phyloP scores from a whole-genome alignment of 2,113 vertebrate genomes.

The Oxygymnocypris stewartii region DNA sequence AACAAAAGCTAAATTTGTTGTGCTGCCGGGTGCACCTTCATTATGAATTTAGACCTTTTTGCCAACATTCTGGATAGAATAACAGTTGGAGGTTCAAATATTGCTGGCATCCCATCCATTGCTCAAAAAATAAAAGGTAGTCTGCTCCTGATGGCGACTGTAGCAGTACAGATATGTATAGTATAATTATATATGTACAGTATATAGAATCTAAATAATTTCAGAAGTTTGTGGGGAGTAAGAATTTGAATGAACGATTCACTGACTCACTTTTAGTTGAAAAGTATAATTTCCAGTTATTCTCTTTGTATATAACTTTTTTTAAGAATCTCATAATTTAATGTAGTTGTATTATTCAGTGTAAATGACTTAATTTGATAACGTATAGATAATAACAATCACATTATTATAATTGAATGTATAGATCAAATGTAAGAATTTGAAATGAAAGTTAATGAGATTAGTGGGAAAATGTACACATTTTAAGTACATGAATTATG shows the following conservation, averaged over 20 bases:
- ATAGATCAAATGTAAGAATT: no score
- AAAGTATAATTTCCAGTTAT: no score
- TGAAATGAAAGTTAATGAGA: no score
- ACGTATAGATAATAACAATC: no score
- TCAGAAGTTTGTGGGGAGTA: neutral
- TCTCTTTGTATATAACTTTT: neutral
- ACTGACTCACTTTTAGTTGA: no score
- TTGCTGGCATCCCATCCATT: neutral
- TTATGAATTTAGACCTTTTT: constrained; percentile 4
- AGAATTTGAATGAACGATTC: neutral
- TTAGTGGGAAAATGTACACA: no score
- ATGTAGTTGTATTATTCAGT: no score
- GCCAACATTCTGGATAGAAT: neutral
- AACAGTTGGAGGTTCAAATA: neutral
- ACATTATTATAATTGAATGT: no score
- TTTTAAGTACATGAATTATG: no score
- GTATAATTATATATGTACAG: neutral
- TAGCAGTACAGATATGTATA: neutral
- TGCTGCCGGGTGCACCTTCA: neutral
- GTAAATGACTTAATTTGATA: no score
- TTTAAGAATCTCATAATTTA: no score
- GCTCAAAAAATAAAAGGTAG: neutral
- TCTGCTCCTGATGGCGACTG: neutral
- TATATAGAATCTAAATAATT: neutral
- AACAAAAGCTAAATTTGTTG: neutral